Evolutionary conservation across 2,797 vertebrate genomes (phyloP), one percentile per base, ranked within the genome.

Genomic region (Danio jaintianensis): DNA sequence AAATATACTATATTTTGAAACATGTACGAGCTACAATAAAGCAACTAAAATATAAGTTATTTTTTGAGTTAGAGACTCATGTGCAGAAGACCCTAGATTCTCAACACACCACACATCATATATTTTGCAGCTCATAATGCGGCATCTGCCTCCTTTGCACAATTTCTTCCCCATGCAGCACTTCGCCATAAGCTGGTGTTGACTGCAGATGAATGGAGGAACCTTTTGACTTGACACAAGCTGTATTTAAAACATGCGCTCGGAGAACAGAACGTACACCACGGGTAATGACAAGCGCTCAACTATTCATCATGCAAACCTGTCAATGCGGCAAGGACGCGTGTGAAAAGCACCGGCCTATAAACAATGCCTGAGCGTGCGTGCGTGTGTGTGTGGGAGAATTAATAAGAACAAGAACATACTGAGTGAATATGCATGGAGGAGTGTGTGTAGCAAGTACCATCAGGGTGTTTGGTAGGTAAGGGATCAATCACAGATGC

Each of bases 111-210:
- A 83, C 85, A 89, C 77, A 15, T 81, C 42, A 80, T 80, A 81
- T 86, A 86, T 88, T 90, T 87, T 81, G 82, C 76, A 81, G 80
- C 58, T 82, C 63, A 58, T 80, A 82, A 9, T 52, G 67, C 62
- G 48, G 38, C 77, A 88, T 89, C 85, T 89, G 88, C 89, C 77
- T 85, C 11, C 85, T 87, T 86, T 88, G 90, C 90, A 90, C 81
- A 90, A 89, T 92, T 91, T 91, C 83, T 85, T 86, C 84, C 87
- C 68, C 75, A 84, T 90, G 85, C 90, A 91, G 89, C 90, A 90
- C 59, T 90, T 89, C 86, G 59, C 40, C 13, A 52, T 10, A 79
- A 82, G 13, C 63, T 76, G 52, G 61, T 16, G 18, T 75, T 48
- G 52, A 11, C n/a, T 7, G 63, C 86, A 92, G 92, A 92, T 91